These are phyloP conservation scores for Petrolisthes manimaculis DNA, from an alignment of 2,888 invertebrate species.

Conservation along the genomic window DNA sequence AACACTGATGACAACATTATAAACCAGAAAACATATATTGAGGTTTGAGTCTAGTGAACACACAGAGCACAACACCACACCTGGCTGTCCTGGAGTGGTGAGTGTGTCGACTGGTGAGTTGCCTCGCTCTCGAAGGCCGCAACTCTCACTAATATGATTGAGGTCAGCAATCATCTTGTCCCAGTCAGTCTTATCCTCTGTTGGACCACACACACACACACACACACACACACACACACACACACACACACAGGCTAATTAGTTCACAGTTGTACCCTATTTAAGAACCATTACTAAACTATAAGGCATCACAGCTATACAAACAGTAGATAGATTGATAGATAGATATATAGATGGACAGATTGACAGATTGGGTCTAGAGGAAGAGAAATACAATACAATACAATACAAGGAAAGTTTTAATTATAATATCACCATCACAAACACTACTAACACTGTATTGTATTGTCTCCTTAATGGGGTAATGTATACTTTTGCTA, in stretches of 20 bases:
- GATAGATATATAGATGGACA: no score
- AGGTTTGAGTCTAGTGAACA: neutral
- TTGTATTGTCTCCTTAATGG: no score
- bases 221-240: conserved; percentile 31
- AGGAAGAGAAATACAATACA: no score
- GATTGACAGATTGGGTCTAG: no score
- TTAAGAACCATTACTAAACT: no score
- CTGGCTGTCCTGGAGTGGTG: conserved; percentile 41
- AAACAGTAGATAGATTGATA: no score
- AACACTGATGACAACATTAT: neutral
- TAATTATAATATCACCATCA: no score
- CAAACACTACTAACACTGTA: no score
- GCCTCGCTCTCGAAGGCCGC: conserved; percentile 51
- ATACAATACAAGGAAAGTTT: no score
- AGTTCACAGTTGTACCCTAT: neutral
- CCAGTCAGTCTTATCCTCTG: conserved; percentile 64
- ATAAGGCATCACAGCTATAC: no score
- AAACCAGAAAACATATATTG: neutral
- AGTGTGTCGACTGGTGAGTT: conserved; percentile 29
- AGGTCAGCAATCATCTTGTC: conserved; percentile 66
- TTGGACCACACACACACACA: conserved; percentile 37
- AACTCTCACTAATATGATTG: conserved; percentile 64
- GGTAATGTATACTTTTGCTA: no score
- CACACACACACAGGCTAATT: neutral
- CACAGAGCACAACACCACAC: conserved; percentile 27